phyloP scores from a whole-genome alignment of 2,797 vertebrate genomes.

The Acipenser transmontanus region DNA sequence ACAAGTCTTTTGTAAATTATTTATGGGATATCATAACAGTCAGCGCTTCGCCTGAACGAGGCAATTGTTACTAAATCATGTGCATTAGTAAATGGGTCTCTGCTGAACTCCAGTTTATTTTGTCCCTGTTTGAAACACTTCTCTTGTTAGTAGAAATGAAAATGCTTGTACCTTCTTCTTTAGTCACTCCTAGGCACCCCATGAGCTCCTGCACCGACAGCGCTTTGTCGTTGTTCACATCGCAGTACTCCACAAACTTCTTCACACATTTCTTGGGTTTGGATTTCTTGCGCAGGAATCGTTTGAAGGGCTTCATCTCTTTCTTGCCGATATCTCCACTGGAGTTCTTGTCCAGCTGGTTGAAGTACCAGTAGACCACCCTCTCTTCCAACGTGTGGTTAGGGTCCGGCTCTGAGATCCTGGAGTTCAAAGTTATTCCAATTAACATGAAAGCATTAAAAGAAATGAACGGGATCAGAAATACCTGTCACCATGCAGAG shows the following conservation, averaged over 20 bases:
- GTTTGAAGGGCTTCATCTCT: constrained; percentile 93
- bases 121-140: neutral
- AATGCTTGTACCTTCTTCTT: constrained; percentile 70
- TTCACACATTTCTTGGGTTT: constrained; percentile 96
- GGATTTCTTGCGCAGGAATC: constrained; percentile 88
- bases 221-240: constrained; percentile 83
- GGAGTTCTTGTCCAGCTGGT: constrained; percentile 84
- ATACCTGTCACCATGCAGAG: neutral
- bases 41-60: neutral
- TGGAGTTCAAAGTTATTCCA: constrained; percentile 33
- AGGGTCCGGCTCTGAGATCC: constrained; percentile 86
- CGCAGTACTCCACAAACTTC: constrained; percentile 94
- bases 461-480: neutral
- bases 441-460: neutral
- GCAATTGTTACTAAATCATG: neutral
- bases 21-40: neutral
- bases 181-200: constrained; percentile 85
- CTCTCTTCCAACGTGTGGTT: constrained; percentile 91
- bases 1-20: neutral
- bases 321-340: constrained; percentile 94
- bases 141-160: neutral
- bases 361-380: constrained; percentile 95
- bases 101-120: neutral
- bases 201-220: constrained; percentile 86
- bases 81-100: neutral